phyloP scores from a whole-genome alignment of 2,797 vertebrate species.

The Dryobates pubescens region DNA sequence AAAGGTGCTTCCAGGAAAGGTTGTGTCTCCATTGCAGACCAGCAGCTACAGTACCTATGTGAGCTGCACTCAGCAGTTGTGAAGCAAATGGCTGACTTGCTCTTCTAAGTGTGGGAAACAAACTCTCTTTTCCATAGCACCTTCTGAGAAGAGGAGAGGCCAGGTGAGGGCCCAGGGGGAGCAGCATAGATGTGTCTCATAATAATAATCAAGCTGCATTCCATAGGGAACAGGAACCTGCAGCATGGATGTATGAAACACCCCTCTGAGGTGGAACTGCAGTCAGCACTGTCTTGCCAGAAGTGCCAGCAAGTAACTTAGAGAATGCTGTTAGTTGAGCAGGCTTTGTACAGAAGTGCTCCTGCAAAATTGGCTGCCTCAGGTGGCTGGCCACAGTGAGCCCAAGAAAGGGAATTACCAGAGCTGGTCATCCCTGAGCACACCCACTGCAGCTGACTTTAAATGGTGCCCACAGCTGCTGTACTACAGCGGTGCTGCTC shows the following conservation, averaged over 20 bases:
- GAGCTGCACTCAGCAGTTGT: not conserved
- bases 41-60: rapidly evolving
- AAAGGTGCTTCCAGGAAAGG: not conserved
- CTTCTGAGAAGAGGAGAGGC: not conserved
- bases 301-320: not conserved
- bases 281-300: not conserved
- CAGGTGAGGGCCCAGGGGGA: not conserved
- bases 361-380: not conserved
- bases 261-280: not conserved
- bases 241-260: not conserved
- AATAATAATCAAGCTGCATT: too few relatives aligned
- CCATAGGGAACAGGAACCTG: not conserved
- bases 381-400: not conserved
- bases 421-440: not conserved
- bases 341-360: not conserved
- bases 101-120: rapidly evolving
- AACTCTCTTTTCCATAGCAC: not conserved
- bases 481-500: rapidly evolving
- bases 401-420: not conserved
- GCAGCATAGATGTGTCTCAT: not conserved
- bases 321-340: not conserved
- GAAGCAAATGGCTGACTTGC: rapidly evolving
- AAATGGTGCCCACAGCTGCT: not conserved
- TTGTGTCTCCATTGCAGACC: not conserved
- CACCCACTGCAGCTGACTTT: not conserved